Conservation (phyloP, 2,888 invertebrate genomes). For the Dolomedes plantarius region DNA sequence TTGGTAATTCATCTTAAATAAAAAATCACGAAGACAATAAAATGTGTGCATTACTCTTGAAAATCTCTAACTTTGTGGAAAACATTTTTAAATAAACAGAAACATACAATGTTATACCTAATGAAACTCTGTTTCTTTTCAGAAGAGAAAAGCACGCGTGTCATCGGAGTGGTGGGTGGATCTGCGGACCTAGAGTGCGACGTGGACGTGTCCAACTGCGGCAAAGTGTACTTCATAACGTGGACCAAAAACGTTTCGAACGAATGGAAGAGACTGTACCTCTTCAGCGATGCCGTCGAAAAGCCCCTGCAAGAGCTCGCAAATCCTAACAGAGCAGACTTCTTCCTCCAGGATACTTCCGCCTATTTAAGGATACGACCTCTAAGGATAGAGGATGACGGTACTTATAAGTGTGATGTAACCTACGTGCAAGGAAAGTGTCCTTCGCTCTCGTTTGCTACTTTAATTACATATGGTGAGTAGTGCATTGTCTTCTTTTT, state of each 20-base stretch:
- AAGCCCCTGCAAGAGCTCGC: conserved; percentile 73
- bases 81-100: no score
- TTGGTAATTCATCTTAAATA: no score
- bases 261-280: conserved; percentile 73
- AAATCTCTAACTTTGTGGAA: no score
- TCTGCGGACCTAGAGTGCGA: conserved; percentile 83
- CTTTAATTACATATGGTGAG: conserved; percentile 69
- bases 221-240: conserved; percentile 88
- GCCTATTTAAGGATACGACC: conserved; percentile 81
- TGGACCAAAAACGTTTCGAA: conserved; percentile 79
- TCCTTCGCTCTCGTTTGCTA: conserved; percentile 73
- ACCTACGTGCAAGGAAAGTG: conserved; percentile 74
- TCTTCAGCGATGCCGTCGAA: conserved; percentile 73
- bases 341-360: conserved; percentile 41
- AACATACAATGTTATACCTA: no score
- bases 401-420: conserved; percentile 86
- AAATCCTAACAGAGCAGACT: conserved; percentile 70
- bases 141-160: conserved; percentile 41
- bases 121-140: conserved; percentile 23
- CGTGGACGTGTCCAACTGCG: conserved; percentile 84
- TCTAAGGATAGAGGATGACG: conserved; percentile 85
- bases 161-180: conserved; percentile 66
- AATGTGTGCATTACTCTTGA: no score
- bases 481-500: no score
- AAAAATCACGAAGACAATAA: no score